Conservation (phyloP, 1,140 invertebrate genomes). For the Lanistes nyassanus region DNA sequence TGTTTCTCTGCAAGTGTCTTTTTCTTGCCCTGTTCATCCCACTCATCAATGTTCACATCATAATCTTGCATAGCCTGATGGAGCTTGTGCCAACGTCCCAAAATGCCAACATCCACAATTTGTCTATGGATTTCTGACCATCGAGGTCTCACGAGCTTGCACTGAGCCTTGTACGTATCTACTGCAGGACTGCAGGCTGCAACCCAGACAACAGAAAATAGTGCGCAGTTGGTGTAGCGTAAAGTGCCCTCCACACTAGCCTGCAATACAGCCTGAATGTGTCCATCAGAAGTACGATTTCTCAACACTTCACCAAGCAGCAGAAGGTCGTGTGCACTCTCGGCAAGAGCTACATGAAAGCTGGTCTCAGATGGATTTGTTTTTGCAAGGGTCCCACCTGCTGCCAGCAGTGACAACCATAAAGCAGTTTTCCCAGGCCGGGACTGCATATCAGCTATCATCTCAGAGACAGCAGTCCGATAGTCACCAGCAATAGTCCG, state of each 20-base stretch:
- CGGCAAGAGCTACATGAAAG: slow-evolving; percentile 73
- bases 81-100: slow-evolving; percentile 79
- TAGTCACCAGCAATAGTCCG: slow-evolving; percentile 65
- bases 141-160: slow-evolving; percentile 74
- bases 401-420: slow-evolving; percentile 47
- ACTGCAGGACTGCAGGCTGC: slow-evolving; percentile 76
- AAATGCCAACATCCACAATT: slow-evolving; percentile 82
- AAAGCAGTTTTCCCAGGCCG: slow-evolving; percentile 60
- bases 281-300: slow-evolving; percentile 76
- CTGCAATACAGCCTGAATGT: slow-evolving; percentile 74
- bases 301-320: slow-evolving; percentile 74
- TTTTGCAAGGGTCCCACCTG: slow-evolving; percentile 46
- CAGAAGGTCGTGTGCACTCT: slow-evolving; percentile 74
- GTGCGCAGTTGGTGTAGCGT: slow-evolving; percentile 74
- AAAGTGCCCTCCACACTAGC: slow-evolving; percentile 77
- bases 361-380: slow-evolving; percentile 75
- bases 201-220: slow-evolving; percentile 81
- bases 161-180: slow-evolving; percentile 78
- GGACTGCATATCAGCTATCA: slow-evolving; percentile 55
- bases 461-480: slow-evolving; percentile 64
- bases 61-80: slow-evolving; percentile 79
- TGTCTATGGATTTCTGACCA: slow-evolving; percentile 64
- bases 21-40: slow-evolving; percentile 47
- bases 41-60: slow-evolving; percentile 77
- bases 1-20: background rate